These are phyloP conservation scores for Macropus fuliginosus DNA, from an alignment of 2,797 vertebrate genomes.

Conservation along the genomic window DNA sequence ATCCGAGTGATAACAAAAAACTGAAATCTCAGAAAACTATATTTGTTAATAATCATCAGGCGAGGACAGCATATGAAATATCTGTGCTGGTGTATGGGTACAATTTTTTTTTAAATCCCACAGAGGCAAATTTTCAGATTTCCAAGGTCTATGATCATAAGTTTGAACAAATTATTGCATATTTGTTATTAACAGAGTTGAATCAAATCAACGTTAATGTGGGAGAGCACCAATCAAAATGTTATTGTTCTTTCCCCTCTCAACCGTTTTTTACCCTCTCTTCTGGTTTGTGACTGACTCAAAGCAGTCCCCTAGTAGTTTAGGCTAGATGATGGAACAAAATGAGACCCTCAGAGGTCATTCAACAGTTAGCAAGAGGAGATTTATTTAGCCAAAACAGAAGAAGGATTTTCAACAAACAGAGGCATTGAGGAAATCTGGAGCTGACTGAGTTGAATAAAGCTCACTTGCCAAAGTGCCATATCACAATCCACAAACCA, in stretches of 20 bases:
- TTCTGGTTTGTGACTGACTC: background rate
- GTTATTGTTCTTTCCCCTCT: background rate
- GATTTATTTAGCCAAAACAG: background rate
- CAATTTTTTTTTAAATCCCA: background rate
- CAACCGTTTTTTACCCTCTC: background rate
- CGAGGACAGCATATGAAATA: background rate
- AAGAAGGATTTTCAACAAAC: background rate
- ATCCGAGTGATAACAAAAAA: background rate
- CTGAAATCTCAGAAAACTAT: background rate
- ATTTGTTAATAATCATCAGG: background rate
- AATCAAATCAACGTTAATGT: background rate
- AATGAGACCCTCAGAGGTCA: background rate
- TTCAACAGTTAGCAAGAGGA: background rate
- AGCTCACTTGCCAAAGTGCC: background rate
- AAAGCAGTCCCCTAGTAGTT: background rate
- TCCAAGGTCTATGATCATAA: background rate
- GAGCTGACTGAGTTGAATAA: background rate
- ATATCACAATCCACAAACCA: background rate
- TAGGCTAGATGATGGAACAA: background rate
- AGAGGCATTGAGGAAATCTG: background rate
- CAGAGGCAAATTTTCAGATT: background rate
- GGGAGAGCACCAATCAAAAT: background rate
- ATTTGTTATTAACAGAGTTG: background rate
- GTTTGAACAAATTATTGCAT: background rate
- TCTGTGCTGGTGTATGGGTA: background rate